These are phyloP conservation scores for Euleptes europaea DNA, from an alignment of 2,113 vertebrate genomes.

Conservation along the genomic window DNA sequence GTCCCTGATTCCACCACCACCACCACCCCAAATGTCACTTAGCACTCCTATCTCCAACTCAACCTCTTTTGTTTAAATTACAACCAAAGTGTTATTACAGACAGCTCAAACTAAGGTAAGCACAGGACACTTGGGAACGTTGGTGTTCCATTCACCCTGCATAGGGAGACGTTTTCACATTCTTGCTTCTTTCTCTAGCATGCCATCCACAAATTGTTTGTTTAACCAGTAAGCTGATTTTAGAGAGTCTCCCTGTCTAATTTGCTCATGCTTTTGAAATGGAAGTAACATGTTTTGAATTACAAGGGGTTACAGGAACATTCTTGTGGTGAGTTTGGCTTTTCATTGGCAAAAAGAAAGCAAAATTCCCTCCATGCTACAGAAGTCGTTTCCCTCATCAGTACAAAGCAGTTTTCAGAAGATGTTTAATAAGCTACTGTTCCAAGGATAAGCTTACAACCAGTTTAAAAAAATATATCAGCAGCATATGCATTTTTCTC, in stretches of 20 bases:
- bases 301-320: conserved; percentile 85
- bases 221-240: conserved; percentile 77
- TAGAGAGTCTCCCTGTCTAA: conserved; percentile 72
- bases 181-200: neutral
- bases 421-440: conserved; percentile 53
- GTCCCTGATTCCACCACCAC: neutral
- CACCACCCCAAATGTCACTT: too few species aligned
- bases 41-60: too few species aligned
- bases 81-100: neutral
- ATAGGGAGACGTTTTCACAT: neutral
- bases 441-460: conserved; percentile 55
- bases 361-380: neutral
- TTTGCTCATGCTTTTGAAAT: conserved; percentile 78
- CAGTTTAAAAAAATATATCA: neutral
- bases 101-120: neutral
- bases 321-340: conserved; percentile 86
- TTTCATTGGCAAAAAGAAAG: conserved; percentile 68
- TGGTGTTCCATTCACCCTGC: too few species aligned
- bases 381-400: conserved; percentile 63
- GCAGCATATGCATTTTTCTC: neutral
- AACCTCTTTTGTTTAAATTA: neutral
- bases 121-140: neutral
- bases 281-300: conserved; percentile 89
- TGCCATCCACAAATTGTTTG: conserved; percentile 69
- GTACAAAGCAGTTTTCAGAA: conserved; percentile 66